Evolutionary conservation across 2,797 vertebrate genomes (phyloP).

Genomic region (Pipistrellus nathusii): DNA sequence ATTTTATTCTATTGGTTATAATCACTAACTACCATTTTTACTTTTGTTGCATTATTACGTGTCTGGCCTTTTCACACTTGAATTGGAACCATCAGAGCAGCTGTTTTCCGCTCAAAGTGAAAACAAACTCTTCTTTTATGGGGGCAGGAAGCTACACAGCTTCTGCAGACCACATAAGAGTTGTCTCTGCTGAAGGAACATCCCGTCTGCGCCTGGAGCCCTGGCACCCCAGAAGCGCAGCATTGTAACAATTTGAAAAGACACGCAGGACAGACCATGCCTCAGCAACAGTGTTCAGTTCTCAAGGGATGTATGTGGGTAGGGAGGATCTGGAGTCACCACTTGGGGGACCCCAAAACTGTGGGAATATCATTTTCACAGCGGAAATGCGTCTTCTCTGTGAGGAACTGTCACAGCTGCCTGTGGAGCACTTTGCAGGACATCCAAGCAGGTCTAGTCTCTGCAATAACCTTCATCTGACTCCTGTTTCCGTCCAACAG

Average conservation of each 20-base stretch:
- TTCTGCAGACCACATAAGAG: background rate
- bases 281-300: background rate
- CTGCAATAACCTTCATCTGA: background rate
- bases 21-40: background rate
- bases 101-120: background rate
- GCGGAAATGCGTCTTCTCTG: background rate
- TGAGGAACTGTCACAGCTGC: background rate
- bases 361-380: background rate
- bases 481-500: background rate
- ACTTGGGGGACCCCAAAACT: background rate
- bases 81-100: background rate
- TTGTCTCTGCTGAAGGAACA: background rate
- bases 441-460: background rate
- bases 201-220: too few relatives aligned
- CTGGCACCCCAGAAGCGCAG: background rate
- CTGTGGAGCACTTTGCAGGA: background rate
- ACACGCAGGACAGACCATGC: background rate
- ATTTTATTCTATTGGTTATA: background rate
- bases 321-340: background rate
- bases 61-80: background rate
- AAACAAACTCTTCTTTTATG: background rate
- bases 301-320: background rate
- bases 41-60: background rate
- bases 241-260: background rate
- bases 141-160: background rate